Percentiles rank a stretch among this genome's conserved stretches.
Conservation (phyloP, 2,888 invertebrate genomes). For the Eulithis prunata region DNA sequence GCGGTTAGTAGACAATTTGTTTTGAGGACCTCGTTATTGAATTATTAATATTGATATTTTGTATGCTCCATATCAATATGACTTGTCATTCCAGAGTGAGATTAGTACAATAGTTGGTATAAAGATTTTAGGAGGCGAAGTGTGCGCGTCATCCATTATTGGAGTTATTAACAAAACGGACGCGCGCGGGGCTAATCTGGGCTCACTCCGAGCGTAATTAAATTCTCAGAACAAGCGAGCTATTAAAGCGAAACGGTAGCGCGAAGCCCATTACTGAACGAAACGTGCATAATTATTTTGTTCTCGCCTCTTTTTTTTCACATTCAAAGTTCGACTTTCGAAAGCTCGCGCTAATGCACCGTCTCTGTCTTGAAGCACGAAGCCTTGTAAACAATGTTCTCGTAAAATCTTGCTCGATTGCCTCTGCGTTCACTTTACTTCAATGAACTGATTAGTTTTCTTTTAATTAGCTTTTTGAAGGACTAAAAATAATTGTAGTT, state of each 20-base stretch:
- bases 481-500: background rate
- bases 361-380: constrained; percentile 76
- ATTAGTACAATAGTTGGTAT: constrained; percentile 54
- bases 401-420: constrained; percentile 81
- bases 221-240: constrained; percentile 83
- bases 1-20: constrained; percentile 78
- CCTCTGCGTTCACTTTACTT: constrained; percentile 62
- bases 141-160: constrained; percentile 78
- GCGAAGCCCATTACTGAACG: constrained; percentile 81
- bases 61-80: constrained; percentile 52
- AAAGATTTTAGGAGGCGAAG: constrained; percentile 40
- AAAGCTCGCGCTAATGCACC: constrained; percentile 77
- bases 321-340: constrained; percentile 76
- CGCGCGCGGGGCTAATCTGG: constrained; percentile 77
- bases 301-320: constrained; percentile 78
- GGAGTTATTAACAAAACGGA: constrained; percentile 81
- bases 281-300: constrained; percentile 84
- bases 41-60: constrained; percentile 76
- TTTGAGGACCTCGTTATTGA: constrained; percentile 79
- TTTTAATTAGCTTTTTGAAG: constrained; percentile 45
- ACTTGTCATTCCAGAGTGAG: constrained; percentile 45
- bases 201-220: constrained; percentile 76
- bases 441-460: constrained; percentile 69
- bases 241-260: constrained; percentile 83
- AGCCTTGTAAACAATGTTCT: constrained; percentile 80